A percentile compares a stretch with the other conserved stretches of the same genome.
Conservation (phyloP, 2,888 invertebrate genomes). For the Cephus nigrinus region DNA sequence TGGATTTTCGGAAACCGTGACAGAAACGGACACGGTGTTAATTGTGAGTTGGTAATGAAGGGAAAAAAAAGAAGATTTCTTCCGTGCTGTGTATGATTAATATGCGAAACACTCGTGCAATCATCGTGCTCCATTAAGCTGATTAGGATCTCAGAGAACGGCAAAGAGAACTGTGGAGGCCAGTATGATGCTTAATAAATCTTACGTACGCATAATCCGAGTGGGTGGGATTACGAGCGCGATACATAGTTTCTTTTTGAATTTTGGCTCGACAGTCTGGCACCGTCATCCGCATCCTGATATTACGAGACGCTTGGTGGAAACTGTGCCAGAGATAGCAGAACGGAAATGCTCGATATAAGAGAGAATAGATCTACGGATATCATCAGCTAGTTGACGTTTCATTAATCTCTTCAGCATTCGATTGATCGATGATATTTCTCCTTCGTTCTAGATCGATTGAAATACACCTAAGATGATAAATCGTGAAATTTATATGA, state of each 20-base stretch:
- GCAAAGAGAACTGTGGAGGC: background rate
- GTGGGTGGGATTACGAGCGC: conserved; percentile 23
- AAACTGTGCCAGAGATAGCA: background rate
- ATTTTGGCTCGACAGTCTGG: conserved; percentile 2
- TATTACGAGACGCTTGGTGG: background rate
- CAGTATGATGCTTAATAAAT: conserved; percentile 1
- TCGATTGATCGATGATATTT: background rate
- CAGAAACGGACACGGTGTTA: background rate
- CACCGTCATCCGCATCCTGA: background rate
- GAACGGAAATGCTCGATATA: background rate
- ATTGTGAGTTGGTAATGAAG: background rate
- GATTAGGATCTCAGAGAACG: conserved; percentile 3
- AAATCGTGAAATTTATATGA: conserved; percentile 6
- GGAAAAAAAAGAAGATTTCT: background rate
- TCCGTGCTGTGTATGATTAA: background rate
- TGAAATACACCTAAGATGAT: background rate
- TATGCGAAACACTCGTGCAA: background rate
- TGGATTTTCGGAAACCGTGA: background rate
- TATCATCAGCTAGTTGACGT: background rate
- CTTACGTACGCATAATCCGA: conserved; percentile 15
- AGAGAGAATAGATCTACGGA: background rate
- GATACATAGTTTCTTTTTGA: background rate
- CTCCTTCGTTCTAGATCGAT: background rate
- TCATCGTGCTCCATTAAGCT: background rate
- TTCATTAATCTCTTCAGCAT: background rate